Evolutionary conservation across 2,888 invertebrate species (phyloP), one percentile per base, ranked within the genome.

Genomic region (Bursaphelenchus okinawaensis): DNA sequence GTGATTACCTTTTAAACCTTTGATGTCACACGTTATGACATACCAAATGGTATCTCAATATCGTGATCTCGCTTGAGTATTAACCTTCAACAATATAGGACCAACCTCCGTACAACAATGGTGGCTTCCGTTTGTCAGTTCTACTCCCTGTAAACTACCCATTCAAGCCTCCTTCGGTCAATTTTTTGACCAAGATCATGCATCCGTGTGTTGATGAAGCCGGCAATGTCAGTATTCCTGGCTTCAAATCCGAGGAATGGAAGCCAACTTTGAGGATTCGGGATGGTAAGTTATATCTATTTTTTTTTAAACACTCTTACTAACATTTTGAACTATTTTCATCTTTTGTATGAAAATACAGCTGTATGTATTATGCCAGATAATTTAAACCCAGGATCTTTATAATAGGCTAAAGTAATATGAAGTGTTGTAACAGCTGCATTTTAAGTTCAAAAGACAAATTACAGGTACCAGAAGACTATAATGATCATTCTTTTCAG

Each of bases 111-210:
- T 56, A 23, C 56, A 56, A 56, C 27, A 19, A 12, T 19, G 56
- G 56, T 19, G 20, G 24, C 1, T 56, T 56, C 29, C 20, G 24
- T 19, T 12, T 56, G 8, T 19, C 23, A 19, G 19, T 56, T 9
- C 23, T 19, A 2, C 27, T 56, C 19, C 56, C 56, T 19, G 8
- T 27, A 9, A 27, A 56, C n/a, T 56, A 27, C 27, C 56, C 56
- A 27, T 56, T 56, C 29, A 19, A 20, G n/a, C 56, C 56, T 12
- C 56, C 56, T 19, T 27, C 23, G 16, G 16, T 56, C 29, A 24
- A 56, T n/a, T 56, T 56, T 3, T 16, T 56, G 27, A 56, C 56
- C n/a, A 56, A 56, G 27, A 56, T 56, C 56, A 19, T 56, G 26
- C 56, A 56, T 24, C 56, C 56, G 23, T 9, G 19, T 19, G 56